Evolutionary conservation across 2,113 vertebrate species (phyloP).

Genomic region (Jaculus jaculus): DNA sequence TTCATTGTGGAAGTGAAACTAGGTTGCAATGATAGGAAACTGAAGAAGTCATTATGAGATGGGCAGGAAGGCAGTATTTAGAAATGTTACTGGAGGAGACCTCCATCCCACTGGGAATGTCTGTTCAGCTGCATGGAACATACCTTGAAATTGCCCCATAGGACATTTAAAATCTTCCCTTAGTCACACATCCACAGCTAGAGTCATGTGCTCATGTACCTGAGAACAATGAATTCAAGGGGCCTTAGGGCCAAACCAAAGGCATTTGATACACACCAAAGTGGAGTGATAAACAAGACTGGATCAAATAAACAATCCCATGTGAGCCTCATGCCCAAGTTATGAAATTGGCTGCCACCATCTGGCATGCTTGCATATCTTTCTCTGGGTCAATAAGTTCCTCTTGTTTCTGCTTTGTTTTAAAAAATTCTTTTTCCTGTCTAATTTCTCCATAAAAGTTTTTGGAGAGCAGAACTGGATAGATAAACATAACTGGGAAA

Average conservation of each 20-base stretch:
- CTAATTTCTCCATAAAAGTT: background rate
- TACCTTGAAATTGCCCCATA: background rate
- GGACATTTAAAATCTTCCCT: background rate
- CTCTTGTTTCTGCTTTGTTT: background rate
- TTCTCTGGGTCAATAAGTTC: background rate
- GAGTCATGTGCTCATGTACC: background rate
- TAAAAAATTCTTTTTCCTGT: background rate
- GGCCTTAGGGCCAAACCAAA: background rate
- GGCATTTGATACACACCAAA: background rate
- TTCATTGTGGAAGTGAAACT: slow-evolving; percentile 1
- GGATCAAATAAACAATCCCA: background rate
- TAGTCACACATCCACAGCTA: background rate
- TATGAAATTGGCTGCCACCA: background rate
- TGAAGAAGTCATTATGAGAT: background rate
- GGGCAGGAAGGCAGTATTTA: background rate
- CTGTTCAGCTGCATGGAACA: background rate
- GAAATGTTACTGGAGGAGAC: background rate
- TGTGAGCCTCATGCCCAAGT: background rate
- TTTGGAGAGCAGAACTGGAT: background rate
- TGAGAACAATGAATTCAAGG: background rate
- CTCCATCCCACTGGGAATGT: background rate
- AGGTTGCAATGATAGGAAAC: background rate
- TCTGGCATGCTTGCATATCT: background rate
- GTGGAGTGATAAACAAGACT: background rate
- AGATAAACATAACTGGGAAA: background rate